These are phyloP conservation scores for Dasyprocta punctata DNA, from an alignment of 2,113 vertebrate species.

Conservation along the genomic window DNA sequence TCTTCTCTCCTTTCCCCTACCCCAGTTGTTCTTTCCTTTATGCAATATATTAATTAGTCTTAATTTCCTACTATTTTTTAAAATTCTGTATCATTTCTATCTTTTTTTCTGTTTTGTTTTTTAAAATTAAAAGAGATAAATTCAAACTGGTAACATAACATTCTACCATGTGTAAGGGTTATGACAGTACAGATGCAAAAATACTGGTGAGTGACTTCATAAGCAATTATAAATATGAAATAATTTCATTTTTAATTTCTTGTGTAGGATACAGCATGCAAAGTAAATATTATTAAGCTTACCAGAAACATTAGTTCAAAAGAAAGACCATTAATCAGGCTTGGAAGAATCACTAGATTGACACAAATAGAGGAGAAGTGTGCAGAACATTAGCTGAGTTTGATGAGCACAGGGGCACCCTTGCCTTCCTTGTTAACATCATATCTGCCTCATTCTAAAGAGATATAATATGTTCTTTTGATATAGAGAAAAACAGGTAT, in stretches of 20 bases:
- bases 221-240: neutral
- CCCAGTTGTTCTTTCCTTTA: too few relatives aligned
- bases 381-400: neutral
- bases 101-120: too few relatives aligned
- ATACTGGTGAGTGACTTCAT: neutral
- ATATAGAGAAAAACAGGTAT: neutral
- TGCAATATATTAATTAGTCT: too few relatives aligned
- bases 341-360: neutral
- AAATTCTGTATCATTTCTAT: too few relatives aligned
- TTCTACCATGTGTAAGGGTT: neutral
- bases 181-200: neutral
- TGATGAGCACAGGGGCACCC: neutral
- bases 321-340: neutral
- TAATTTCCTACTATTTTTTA: too few relatives aligned
- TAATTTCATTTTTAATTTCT: neutral
- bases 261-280: neutral
- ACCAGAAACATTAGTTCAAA: constrained; percentile 18
- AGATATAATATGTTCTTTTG: neutral
- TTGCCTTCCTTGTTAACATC: neutral
- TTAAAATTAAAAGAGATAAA: neutral
- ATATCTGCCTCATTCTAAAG: neutral
- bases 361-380: neutral
- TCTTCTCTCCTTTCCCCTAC: too few relatives aligned
- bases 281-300: neutral
- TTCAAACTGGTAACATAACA: neutral